Evolutionary conservation across 2,113 vertebrate genomes (phyloP), one percentile per base, ranked within the genome.

Genomic region (Cyprinodon tularosa): DNA sequence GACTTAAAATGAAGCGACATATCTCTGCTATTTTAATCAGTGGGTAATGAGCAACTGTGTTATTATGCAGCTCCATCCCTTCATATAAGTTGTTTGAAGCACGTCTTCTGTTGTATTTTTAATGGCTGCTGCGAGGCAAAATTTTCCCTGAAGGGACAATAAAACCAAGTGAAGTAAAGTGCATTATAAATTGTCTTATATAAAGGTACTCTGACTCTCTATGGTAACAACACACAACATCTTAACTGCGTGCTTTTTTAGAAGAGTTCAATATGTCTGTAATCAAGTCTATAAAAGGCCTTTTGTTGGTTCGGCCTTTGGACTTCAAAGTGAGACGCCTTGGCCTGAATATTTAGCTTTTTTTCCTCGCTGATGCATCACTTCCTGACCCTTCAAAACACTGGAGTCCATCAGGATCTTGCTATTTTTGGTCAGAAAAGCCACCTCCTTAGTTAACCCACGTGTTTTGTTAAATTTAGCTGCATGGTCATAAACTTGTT

Each of bases 41-140:
- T 12, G 66, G 29, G 74, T 80, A 57, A 81, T 71, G 77, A 84
- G 84, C 62, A 40, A 17, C 62, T 57, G 47, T 42, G 65, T 66
- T 66, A 47, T 73, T 44, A 8, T 36, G 78, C 77, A 70, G 81
- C 77, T 72, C 77, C 62, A 68, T 80, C 64, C 83, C 71, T 68
- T 84, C 79, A 70, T 76, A 64, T 80, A 69, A 77, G 78, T 78
- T 85, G 85, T 90, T 90, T 90, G 87, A 91, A 89, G 89, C 73
- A 72, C 36, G 3, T 84, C 80, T 72, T 89, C 79, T 89, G 82
- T 89, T 91, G 82, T 85, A 88, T 89, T 87, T 91, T 85, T 88
- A 91, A 88, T 90, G 88, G 66, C 71, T 65, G 72, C 83, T 83
- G 79, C 76, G 39, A 79, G 84, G 77, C 74, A n/a, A 71, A 75